These are phyloP conservation scores for Linnaemya tessellans DNA, from an alignment of 2,888 invertebrate species.

Conservation along the genomic window DNA sequence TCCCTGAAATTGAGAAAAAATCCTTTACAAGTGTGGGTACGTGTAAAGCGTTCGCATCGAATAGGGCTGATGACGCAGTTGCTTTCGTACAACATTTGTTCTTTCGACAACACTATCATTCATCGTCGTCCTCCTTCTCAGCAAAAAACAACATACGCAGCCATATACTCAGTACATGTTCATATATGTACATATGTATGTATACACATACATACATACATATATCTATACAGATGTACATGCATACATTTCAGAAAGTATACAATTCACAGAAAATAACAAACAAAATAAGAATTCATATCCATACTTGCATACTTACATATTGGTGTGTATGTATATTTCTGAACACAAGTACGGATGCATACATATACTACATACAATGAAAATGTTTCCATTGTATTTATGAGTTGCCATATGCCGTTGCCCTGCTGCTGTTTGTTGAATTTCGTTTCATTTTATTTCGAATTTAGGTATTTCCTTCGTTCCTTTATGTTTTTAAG, in stretches of 20 bases:
- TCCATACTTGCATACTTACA: no score
- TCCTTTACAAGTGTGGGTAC: conserved; percentile 20
- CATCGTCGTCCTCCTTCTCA: conserved; percentile 45
- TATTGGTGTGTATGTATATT: no score
- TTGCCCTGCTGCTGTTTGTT: conserved; percentile 64
- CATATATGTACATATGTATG: not conserved
- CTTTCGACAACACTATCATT: conserved; percentile 30
- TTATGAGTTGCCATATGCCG: conserved; percentile 71
- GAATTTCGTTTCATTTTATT: conserved; percentile 58
- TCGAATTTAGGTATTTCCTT: conserved; percentile 47
- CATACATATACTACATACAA: no score
- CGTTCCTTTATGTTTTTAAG: conserved; percentile 18
- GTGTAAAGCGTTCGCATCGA: conserved; percentile 32
- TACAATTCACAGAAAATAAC: conserved; percentile 65
- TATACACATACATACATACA: not conserved
- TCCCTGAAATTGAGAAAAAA: conserved; percentile 9
- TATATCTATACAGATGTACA: not conserved
- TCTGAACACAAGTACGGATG: no score
- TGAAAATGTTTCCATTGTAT: conserved; percentile 70
- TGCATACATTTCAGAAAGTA: conserved; percentile 18
- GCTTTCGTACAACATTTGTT: conserved; percentile 52
- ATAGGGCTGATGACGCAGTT: conserved; percentile 66
- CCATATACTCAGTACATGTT: not conserved
- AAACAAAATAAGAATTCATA: conserved; percentile 2
- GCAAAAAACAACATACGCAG: not conserved